Conservation (phyloP, 2,888 invertebrate species). For the Plagodis dolabraria region DNA sequence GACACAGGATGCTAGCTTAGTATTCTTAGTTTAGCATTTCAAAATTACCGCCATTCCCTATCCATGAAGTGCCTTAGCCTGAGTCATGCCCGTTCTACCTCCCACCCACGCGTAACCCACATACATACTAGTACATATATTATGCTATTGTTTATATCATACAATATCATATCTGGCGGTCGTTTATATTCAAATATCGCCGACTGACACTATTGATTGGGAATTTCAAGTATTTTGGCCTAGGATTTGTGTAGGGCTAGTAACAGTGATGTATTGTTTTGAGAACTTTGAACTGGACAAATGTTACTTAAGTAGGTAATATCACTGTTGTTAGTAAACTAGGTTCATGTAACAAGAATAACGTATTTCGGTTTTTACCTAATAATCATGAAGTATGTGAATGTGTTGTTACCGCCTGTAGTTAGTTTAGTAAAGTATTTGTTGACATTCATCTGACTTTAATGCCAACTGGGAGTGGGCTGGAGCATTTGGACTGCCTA, state of each 20-base stretch:
- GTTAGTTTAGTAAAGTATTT: too few relatives aligned
- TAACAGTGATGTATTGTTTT: background rate
- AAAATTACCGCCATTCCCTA: background rate
- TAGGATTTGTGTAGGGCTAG: background rate
- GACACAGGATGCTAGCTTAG: too few relatives aligned
- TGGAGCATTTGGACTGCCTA: too few relatives aligned
- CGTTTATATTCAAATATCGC: conserved; percentile 37
- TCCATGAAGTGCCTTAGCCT: conserved; percentile 3
- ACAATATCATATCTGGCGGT: conserved; percentile 35
- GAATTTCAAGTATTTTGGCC: conserved; percentile 21
- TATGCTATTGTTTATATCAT: conserved; percentile 31
- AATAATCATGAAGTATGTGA: too few relatives aligned
- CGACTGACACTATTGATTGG: conserved; percentile 26
- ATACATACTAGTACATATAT: conserved; percentile 15
- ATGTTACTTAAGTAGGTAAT: too few relatives aligned
- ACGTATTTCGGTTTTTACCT: too few relatives aligned
- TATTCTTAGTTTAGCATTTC: background rate
- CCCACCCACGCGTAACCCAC: conserved; percentile 36
- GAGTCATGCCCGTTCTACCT: conserved; percentile 32
- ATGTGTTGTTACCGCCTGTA: too few relatives aligned
- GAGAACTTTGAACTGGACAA: background rate
- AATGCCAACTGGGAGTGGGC: too few relatives aligned
- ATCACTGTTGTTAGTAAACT: too few relatives aligned
- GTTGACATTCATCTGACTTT: too few relatives aligned
- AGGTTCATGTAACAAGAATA: too few relatives aligned